These are phyloP conservation scores for Proctacanthus coquilletti DNA, from an alignment of 1,140 invertebrate genomes.

Conservation along the genomic window DNA sequence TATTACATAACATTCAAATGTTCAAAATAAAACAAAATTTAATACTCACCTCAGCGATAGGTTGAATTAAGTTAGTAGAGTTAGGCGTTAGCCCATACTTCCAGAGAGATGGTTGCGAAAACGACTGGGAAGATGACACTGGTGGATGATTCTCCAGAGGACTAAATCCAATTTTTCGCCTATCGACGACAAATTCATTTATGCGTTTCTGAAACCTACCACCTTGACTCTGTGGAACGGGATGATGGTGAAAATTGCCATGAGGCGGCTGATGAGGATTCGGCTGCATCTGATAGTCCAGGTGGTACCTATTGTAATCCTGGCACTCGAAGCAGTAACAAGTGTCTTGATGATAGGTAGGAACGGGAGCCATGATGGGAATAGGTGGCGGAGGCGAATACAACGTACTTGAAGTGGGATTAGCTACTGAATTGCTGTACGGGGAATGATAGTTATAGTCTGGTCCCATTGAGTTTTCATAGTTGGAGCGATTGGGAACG, in stretches of 20 bases:
- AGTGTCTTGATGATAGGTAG: constrained; percentile 19
- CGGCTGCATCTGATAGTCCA: constrained; percentile 4
- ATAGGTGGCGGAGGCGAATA: constrained; percentile 6
- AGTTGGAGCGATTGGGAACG: not conserved
- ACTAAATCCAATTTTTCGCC: constrained; percentile 22
- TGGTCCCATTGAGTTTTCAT: not conserved
- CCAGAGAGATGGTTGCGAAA: not conserved
- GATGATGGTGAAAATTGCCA: constrained; percentile 1
- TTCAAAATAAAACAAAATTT: no score
- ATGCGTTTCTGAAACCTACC: constrained; percentile 25
- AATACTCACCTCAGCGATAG: not conserved
- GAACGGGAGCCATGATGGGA: constrained; percentile 6
- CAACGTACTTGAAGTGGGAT: not conserved
- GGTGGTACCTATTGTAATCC: constrained; percentile 12
- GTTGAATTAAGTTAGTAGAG: not conserved
- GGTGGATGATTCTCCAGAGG: constrained; percentile 17
- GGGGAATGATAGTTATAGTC: not conserved
- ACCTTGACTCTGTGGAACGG: constrained; percentile 18
- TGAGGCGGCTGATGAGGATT: constrained; percentile 9
- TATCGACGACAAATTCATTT: constrained; percentile 23
- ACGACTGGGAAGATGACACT: constrained; percentile 6
- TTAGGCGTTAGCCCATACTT: not conserved
- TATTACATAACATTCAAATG: no score
- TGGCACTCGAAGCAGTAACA: constrained; percentile 29
- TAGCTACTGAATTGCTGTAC: not conserved